phyloP scores from a whole-genome alignment of 1,140 invertebrate species.

The Colletes gigas region DNA sequence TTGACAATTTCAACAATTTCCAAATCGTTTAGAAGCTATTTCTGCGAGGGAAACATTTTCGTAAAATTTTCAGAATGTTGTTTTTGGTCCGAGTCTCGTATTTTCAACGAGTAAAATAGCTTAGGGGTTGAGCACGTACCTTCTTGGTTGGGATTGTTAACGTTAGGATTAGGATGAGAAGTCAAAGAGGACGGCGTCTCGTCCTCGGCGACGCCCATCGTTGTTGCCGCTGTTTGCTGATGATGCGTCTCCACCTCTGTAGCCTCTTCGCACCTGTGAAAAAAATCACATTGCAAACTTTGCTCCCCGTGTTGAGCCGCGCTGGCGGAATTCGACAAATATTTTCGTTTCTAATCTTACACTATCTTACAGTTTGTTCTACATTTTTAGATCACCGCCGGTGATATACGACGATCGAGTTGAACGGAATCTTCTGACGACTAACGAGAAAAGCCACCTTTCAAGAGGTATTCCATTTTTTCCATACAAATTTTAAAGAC shows the following conservation, averaged over 20 bases:
- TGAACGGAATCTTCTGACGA: too few species aligned
- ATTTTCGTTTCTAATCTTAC: too few species aligned
- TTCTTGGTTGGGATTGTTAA: constrained; percentile 76
- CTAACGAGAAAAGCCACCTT: too few species aligned
- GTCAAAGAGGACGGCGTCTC: constrained; percentile 76
- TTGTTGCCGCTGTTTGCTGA: constrained; percentile 75
- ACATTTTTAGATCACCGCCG: too few species aligned
- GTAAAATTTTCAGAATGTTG: too few species aligned
- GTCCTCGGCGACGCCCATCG: constrained; percentile 78
- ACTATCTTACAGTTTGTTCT: too few species aligned
- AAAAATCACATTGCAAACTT: constrained; percentile 15
- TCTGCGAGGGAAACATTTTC: too few species aligned
- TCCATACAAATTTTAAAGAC: not conserved
- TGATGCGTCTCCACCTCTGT: constrained; percentile 77
- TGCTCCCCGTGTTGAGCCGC: not conserved
- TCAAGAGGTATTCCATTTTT: too few species aligned
- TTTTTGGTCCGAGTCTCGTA: too few species aligned
- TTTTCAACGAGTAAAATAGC: too few species aligned
- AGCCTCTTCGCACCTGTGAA: constrained; percentile 76
- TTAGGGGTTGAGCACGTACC: constrained; percentile 61
- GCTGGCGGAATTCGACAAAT: too few species aligned
- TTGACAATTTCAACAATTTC: not conserved
- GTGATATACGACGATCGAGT: too few species aligned
- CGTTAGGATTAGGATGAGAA: constrained; percentile 77
- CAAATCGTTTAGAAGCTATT: not conserved